These are phyloP conservation scores for Isichthys henryi DNA, from an alignment of 2,113 vertebrate genomes.

Conservation along the genomic window DNA sequence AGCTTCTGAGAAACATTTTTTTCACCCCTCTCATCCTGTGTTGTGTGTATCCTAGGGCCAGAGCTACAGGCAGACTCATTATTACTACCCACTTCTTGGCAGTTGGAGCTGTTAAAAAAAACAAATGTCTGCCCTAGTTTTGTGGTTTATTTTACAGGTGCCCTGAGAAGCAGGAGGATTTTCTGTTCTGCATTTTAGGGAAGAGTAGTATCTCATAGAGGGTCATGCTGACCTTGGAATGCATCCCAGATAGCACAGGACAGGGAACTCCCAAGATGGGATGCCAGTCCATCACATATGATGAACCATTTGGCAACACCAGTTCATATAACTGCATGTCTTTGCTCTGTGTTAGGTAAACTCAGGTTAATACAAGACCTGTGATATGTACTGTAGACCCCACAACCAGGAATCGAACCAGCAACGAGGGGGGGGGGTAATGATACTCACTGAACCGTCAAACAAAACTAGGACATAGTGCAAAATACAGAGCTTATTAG, in stretches of 20 bases:
- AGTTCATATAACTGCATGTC: background rate
- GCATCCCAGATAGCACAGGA: background rate
- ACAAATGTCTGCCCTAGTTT: constrained; percentile 12
- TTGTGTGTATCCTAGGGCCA: background rate
- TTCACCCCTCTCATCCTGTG: constrained; percentile 29
- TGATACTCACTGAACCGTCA: background rate
- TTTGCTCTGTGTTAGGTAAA: background rate
- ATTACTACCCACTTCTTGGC: constrained; percentile 43
- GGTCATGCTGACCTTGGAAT: background rate
- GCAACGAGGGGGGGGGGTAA: background rate
- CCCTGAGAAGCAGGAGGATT: background rate
- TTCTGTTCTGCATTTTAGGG: background rate
- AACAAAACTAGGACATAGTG: background rate
- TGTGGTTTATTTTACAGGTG: background rate
- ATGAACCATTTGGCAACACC: background rate
- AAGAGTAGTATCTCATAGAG: background rate
- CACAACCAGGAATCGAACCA: background rate
- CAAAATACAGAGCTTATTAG: background rate
- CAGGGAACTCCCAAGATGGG: background rate
- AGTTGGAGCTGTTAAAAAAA: constrained; percentile 30
- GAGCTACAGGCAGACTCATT: constrained; percentile 51
- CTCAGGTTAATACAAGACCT: background rate
- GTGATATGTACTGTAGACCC: background rate
- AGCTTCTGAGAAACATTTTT: constrained; percentile 39
- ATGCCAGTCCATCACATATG: background rate